Evolutionary conservation across 2,888 invertebrate species (phyloP).

Genomic region (Drosophila algonquin): DNA sequence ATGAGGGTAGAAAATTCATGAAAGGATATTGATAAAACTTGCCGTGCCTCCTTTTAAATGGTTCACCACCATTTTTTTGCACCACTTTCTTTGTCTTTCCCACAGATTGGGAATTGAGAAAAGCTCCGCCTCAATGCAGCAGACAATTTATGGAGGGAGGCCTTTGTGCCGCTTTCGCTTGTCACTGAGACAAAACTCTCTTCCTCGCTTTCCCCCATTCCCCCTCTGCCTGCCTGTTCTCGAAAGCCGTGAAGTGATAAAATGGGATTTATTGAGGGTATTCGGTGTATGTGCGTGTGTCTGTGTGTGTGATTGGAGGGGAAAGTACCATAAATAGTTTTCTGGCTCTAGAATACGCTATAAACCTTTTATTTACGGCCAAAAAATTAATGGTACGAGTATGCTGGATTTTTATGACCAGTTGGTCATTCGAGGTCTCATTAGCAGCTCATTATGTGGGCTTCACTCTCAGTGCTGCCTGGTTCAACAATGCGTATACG

Average conservation of each 20-base stretch:
- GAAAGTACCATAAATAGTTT: conserved; percentile 57
- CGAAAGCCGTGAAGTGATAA: conserved; percentile 67
- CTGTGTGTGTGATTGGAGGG: conserved; percentile 16
- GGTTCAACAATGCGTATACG: conserved; percentile 23
- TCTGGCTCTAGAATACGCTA: conserved; percentile 50
- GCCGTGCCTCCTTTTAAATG: not conserved
- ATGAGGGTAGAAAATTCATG: conserved; percentile 41
- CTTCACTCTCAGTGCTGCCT: conserved; percentile 14
- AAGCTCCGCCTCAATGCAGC: conserved; percentile 48
- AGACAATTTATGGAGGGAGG: conserved; percentile 61
- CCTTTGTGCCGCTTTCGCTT: conserved; percentile 43
- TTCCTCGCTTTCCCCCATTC: conserved; percentile 9
- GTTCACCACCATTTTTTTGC: not conserved
- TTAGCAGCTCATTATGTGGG: conserved; percentile 51
- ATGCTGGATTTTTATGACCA: conserved; percentile 57
- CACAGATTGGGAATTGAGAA: conserved; percentile 46
- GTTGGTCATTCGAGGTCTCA: conserved; percentile 46
- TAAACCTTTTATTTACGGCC: conserved; percentile 61
- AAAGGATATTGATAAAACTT: conserved; percentile 40
- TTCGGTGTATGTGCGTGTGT: conserved; percentile 49
- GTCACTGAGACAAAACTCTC: conserved; percentile 24
- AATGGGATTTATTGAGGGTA: conserved; percentile 70
- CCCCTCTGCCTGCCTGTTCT: conserved; percentile 47
- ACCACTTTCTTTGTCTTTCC: conserved; percentile 39
- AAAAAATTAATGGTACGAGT: conserved; percentile 43